These are phyloP conservation scores for Pitta sordida DNA, from an alignment of 2,113 vertebrate genomes.

Conservation along the genomic window DNA sequence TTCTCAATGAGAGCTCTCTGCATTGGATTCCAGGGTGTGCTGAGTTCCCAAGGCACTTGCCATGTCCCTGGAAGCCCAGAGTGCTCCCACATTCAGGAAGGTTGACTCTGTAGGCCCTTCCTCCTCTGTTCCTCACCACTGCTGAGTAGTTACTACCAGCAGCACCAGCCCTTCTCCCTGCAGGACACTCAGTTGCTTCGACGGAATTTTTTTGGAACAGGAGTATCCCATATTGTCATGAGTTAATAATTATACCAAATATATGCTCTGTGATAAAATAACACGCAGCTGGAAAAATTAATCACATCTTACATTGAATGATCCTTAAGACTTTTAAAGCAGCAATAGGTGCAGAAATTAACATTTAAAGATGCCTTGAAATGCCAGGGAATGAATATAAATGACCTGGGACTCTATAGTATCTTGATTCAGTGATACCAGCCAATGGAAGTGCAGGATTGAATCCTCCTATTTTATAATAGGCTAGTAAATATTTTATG, in stretches of 20 bases:
- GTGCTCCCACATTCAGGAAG: background rate
- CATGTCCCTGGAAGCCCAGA: background rate
- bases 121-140: background rate
- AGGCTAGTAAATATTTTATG: constrained; percentile 52
- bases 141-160: background rate
- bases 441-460: constrained; percentile 15
- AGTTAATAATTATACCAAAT: constrained; percentile 31
- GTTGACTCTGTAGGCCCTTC: background rate
- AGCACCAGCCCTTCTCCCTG: background rate
- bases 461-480: background rate
- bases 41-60: background rate
- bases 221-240: background rate
- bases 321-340: constrained; percentile 34
- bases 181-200: background rate
- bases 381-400: constrained; percentile 58
- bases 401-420: background rate
- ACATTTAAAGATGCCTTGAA: constrained; percentile 53
- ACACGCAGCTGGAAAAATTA: constrained; percentile 11
- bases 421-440: background rate
- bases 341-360: constrained; percentile 35
- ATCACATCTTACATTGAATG: constrained; percentile 25
- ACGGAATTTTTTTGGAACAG: background rate
- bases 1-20: background rate
- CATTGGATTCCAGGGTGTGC: rapidly evolving
- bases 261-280: constrained; percentile 43